These are phyloP conservation scores for Phaonia tiefii DNA, from an alignment of 2,888 invertebrate genomes.

Conservation along the genomic window DNA sequence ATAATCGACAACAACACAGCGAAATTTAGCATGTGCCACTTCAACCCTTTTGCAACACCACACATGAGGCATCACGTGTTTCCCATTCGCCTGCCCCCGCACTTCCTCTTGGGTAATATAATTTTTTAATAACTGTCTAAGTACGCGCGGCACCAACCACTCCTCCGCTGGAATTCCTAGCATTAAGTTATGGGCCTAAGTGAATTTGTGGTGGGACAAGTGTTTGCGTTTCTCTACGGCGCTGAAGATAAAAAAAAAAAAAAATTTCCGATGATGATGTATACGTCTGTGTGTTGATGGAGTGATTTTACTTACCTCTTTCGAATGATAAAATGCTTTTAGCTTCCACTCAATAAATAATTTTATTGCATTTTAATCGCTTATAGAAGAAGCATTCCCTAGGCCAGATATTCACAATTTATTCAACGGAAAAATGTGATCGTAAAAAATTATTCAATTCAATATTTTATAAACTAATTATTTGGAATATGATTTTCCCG, in stretches of 20 bases:
- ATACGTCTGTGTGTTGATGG: slow-evolving; percentile 20
- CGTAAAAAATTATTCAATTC: background rate
- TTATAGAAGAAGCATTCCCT: too few relatives aligned
- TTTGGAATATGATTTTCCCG: too few relatives aligned
- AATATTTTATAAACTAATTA: slow-evolving; percentile 1
- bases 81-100: background rate
- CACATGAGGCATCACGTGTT: slow-evolving; percentile 25
- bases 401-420: background rate
- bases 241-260: slow-evolving; percentile 62
- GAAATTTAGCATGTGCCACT: slow-evolving; percentile 67
- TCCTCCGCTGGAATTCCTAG: background rate
- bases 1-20: slow-evolving; percentile 74
- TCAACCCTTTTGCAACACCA: slow-evolving; percentile 50
- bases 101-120: slow-evolving; percentile 41
- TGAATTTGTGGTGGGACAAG: slow-evolving; percentile 38
- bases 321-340: slow-evolving; percentile 66
- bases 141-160: slow-evolving; percentile 26
- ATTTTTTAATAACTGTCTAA: slow-evolving; percentile 65
- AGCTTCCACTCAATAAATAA: slow-evolving; percentile 67
- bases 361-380: slow-evolving; percentile 70
- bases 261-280: slow-evolving; percentile 53
- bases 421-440: slow-evolving; percentile 39
- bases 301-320: slow-evolving; percentile 21
- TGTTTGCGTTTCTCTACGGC: slow-evolving; percentile 44
- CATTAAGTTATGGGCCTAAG: background rate